phyloP scores from a whole-genome alignment of 2,113 vertebrate genomes.

The Leptobrachium leishanense region DNA sequence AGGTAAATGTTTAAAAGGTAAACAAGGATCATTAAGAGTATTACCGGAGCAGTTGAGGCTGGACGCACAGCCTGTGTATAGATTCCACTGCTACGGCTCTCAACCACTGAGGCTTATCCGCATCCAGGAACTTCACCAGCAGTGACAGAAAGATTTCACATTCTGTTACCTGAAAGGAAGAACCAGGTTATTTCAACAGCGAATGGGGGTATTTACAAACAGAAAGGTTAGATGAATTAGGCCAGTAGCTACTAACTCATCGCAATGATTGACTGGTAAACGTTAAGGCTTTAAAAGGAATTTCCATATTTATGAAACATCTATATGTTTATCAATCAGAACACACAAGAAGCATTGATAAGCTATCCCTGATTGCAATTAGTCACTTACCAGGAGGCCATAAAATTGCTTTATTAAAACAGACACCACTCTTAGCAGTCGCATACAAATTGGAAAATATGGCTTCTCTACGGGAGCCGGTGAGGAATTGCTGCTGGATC shows the following conservation, averaged over 20 bases:
- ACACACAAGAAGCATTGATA: too few relatives aligned
- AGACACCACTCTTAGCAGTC: slow-evolving; percentile 92
- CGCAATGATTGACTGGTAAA: too few relatives aligned
- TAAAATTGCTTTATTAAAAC: slow-evolving; percentile 98
- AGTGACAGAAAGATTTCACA: slow-evolving; percentile 98
- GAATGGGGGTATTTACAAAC: not conserved
- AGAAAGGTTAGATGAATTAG: not conserved
- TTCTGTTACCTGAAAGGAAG: slow-evolving; percentile 86
- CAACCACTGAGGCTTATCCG: slow-evolving; percentile 97
- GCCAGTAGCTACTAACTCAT: not conserved
- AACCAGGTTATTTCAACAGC: not conserved
- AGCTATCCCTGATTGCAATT: too few relatives aligned
- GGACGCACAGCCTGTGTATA: slow-evolving; percentile 93
- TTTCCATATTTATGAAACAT: too few relatives aligned
- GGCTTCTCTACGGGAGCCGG: slow-evolving; percentile 96
- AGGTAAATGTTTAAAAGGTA: too few relatives aligned
- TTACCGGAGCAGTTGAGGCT: slow-evolving; percentile 92
- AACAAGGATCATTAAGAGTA: not conserved
- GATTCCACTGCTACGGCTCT: slow-evolving; percentile 96
- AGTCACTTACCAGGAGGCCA: slow-evolving; percentile 84
- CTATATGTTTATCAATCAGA: too few relatives aligned
- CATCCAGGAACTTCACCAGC: slow-evolving; percentile 97
- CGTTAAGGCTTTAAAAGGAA: too few relatives aligned
- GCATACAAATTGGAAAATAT: slow-evolving; percentile 98
- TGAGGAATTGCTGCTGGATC: slow-evolving; percentile 81